These are phyloP conservation scores for Microtus montanus DNA, from an alignment of 2,113 vertebrate genomes.

Conservation along the genomic window DNA sequence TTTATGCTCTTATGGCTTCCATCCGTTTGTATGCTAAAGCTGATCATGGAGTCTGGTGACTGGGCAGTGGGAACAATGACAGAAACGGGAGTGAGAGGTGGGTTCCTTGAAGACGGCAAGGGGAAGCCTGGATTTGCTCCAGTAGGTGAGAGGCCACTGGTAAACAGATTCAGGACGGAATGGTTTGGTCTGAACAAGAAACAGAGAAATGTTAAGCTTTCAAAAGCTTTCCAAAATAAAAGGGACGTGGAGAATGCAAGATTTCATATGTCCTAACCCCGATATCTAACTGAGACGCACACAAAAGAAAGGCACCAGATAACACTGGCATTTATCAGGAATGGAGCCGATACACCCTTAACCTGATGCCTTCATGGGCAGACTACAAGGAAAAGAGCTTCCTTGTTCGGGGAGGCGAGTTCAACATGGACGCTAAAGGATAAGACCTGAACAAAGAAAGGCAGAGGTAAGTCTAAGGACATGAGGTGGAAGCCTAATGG, in stretches of 20 bases:
- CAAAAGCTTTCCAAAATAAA: slow-evolving; percentile 81
- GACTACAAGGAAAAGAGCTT: slow-evolving; percentile 75
- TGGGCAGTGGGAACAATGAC: neutral
- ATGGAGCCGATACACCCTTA: slow-evolving; percentile 75
- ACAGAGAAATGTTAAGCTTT: slow-evolving; percentile 81
- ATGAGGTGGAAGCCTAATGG: slow-evolving; percentile 74
- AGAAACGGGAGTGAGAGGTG: slow-evolving; percentile 41
- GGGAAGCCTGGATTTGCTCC: slow-evolving; percentile 68
- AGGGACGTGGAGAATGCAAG: slow-evolving; percentile 77
- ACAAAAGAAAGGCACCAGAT: slow-evolving; percentile 80
- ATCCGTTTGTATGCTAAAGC: neutral
- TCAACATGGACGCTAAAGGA: slow-evolving; percentile 67
- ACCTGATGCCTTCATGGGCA: slow-evolving; percentile 75
- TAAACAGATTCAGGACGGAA: slow-evolving; percentile 71
- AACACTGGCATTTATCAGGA: slow-evolving; percentile 79
- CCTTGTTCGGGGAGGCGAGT: slow-evolving; percentile 73
- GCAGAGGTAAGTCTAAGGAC: slow-evolving; percentile 64
- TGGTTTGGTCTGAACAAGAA: slow-evolving; percentile 74
- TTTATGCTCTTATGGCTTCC: slow-evolving; percentile 15
- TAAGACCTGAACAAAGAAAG: slow-evolving; percentile 78
- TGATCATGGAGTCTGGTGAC: slow-evolving; percentile 32
- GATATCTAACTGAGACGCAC: slow-evolving; percentile 76
- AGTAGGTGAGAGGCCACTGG: slow-evolving; percentile 71
- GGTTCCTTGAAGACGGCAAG: slow-evolving; percentile 70
- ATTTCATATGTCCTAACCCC: slow-evolving; percentile 79